Base-by-base conservation (phyloP, 2,888 invertebrate genomes). In the Cryptophagus acutangulus region DNA sequence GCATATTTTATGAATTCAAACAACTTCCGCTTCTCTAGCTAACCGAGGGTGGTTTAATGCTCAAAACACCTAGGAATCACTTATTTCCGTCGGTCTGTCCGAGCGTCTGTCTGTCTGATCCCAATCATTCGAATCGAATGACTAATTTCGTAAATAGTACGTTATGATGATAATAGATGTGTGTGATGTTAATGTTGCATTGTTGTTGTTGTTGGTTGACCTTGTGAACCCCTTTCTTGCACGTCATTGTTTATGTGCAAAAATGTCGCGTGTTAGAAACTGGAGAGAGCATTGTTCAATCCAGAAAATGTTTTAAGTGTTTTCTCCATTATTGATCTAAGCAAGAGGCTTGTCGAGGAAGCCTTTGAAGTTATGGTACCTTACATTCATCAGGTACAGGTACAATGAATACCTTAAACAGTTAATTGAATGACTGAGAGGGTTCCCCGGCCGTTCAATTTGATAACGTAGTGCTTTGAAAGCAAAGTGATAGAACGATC, bases 391-490 rank as follows among this genome's bases (percentile, higher is more conserved):
- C 39, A 45, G 42, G 40, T 8, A 10, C 41, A 45, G 41, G 36
- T 29, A 29, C 38, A 29, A 8, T 39, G 41, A 42, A 45, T 41
- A 46, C 30, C 31, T 41, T 40, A 40, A 44, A 43, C 38, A 38
- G 43, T 17, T 46, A 40, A 43, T 46, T 46, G 33, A 40, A 43
- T 46, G 36, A 42, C 34, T n/a, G n/a, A n/a, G n/a, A n/a, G n/a
- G n/a, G n/a, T 40, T 42, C 30, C 33, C 26, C 35, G 40, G 42
- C 34, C 40, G 40, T 46, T 46, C 46, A 46, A 43, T 46, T 46
- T 43, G 35, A 36, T 34, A 10, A 5, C 9, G 29, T 31, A 44
- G 37, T 40, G 30, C 37, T 42, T 45, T 40, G 38, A 33, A 34
- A 37, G 17, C 31, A 31, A 36, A 41, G 36, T 36, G 45, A 41